Base-by-base conservation (phyloP, 64 coral and sea anemone species). In the Cladopsammia gracilis region DNA sequence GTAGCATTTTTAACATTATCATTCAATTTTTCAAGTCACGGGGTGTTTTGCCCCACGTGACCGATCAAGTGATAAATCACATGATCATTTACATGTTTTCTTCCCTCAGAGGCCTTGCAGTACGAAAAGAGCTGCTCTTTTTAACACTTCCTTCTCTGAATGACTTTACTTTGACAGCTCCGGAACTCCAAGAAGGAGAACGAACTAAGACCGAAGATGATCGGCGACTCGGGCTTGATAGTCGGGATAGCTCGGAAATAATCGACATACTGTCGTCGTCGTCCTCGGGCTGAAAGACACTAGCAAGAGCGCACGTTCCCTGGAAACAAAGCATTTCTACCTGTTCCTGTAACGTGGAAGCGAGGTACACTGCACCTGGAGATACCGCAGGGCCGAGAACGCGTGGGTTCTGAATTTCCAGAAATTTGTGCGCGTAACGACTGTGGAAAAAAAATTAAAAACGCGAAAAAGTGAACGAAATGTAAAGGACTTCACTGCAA, bases 261-360 rank as follows among this genome's bases (percentile, higher is more conserved):
- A 84, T 67, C 19, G 62, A 84, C 80, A 84, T 84, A 3, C 62
- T 84, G 10, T 84, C 80, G 15, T 84, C 80, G 47, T 98, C 96
- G 50, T 98, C 84, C 66, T 98, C 96, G 67, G 87, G 93, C 24
- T 94, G 96, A 75, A 70, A 98, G 76, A 89, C 88, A 13, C 73
- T 82, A 6, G 88, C 86, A 6, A 88, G 51, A 19, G 88, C 74
- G 3, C 77, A 87, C 64, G 85, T 96, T 76, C 98, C 98, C 78
- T 99, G 94, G 78, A 96, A 99, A 89, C 98, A 99, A 3, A 99
- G 88, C 52, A 99, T 52, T 26, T 96, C 90, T 5, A 99, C 88
- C 5, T 94, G 87, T 18, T 99, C 98, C 12, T 96, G 88, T 15
- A 96, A 65, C 22, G 98, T 93, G 22, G 94, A 96, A 13, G 93